A percentile compares a stretch with the other conserved stretches of the same genome.
These are phyloP conservation scores for Chelon labrosus DNA, from an alignment of 2,797 vertebrate species.

Conservation along the genomic window DNA sequence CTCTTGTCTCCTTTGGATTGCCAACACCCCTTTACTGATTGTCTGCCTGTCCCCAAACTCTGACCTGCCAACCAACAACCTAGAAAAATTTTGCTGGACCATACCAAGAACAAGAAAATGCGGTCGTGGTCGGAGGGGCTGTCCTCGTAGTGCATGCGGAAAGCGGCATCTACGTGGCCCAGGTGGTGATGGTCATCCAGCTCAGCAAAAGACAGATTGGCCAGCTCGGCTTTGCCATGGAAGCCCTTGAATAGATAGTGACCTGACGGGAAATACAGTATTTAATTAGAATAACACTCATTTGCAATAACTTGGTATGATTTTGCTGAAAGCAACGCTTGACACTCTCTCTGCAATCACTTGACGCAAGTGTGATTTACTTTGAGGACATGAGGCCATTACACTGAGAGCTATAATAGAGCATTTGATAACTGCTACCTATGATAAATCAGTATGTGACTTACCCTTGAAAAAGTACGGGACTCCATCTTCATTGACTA, in stretches of 20 bases:
- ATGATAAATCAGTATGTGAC: neutral
- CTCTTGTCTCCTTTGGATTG: neutral
- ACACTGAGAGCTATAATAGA: neutral
- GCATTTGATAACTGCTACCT: neutral
- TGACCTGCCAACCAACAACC: neutral
- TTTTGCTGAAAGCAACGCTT: neutral
- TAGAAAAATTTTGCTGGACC: too few relatives aligned
- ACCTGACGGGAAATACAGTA: constrained; percentile 60
- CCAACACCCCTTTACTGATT: neutral
- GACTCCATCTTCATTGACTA: constrained; percentile 80
- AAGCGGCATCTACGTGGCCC: constrained; percentile 85
- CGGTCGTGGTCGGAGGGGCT: constrained; percentile 69
- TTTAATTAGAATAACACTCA: neutral
- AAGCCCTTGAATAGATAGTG: constrained; percentile 82
- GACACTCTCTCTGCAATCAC: too few relatives aligned
- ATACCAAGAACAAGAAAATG: constrained; percentile 87
- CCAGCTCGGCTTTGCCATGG: constrained; percentile 56
- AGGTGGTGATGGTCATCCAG: constrained; percentile 77
- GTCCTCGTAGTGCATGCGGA: constrained; percentile 74
- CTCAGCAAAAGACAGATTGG: constrained; percentile 79
- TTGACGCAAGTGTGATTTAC: too few relatives aligned
- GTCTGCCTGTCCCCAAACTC: neutral
- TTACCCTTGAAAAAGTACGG: constrained; percentile 89
- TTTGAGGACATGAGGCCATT: too few relatives aligned
- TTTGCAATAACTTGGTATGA: neutral